Evolutionary conservation across 2,888 invertebrate species (phyloP), one percentile per base, ranked within the genome.

Genomic region (Limnephilus auricula): DNA sequence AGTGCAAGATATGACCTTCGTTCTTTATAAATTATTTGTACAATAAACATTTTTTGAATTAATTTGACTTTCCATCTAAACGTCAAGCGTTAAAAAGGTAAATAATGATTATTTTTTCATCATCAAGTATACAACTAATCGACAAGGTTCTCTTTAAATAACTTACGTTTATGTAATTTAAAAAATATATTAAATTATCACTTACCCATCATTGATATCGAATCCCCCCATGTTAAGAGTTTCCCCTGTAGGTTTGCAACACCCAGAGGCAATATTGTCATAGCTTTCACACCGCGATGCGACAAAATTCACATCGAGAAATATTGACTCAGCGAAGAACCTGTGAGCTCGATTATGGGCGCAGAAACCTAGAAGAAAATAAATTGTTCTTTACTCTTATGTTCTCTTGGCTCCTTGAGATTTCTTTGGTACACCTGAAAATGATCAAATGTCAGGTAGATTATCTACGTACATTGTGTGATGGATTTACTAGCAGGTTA

Each of bases 291-390:
- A 96, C 0, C 95, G 94, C 1, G 95, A 95, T 1, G 95, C 96
- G 0, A 95, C 95, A 94, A 96, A 96, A 0, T 95, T 95, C 2
- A 95, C 94, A 9, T 93, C 93, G 0, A 96, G 95, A 90, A 94
- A 95, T 88, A 96, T 96, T 37, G 96, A 96, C 94, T 96, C 96
- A 0, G 96, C 94, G 94, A 96, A 96, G 93, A 95, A 96, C 95
- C 96, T 95, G 93, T 96, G 96, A 0, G 96, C 96, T 2, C 96
- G 94, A 90, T 96, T 96, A 94, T 96, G 96, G 34, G 96, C 96
- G 93, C 96, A 96, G 0, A 96, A 94, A 93, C 96, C 96, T 96
- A 93, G 86, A 92, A 92, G 89, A 91, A 40, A 40, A 82, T 87
- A 34, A 40, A 10, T 40, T 1, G 6, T 2, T 32, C 13, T 15